These are phyloP conservation scores for Podarcis siculus DNA, from an alignment of 2,797 vertebrate genomes.

Conservation along the genomic window DNA sequence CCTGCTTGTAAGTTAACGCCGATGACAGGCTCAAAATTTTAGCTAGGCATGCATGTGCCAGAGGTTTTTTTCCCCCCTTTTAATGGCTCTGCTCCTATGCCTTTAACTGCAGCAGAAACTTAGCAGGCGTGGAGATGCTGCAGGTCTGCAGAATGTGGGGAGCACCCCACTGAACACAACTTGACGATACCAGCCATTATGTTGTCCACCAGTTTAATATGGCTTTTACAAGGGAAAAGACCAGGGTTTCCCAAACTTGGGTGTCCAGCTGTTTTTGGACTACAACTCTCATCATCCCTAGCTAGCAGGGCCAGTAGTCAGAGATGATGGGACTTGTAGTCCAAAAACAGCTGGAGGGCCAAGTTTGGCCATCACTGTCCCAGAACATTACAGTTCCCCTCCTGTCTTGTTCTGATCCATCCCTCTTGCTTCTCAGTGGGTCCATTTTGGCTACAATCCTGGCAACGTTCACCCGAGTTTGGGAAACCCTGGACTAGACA, in stretches of 20 bases:
- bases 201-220: not conserved
- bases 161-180: not conserved
- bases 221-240: not conserved
- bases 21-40: not conserved
- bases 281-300: too few species aligned
- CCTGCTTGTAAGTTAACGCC: conserved; percentile 1
- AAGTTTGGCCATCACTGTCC: too few species aligned
- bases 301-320: too few species aligned
- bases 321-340: too few species aligned
- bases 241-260: too few species aligned
- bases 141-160: not conserved
- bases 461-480: not conserved
- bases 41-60: not conserved
- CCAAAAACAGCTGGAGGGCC: too few species aligned
- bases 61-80: too few species aligned
- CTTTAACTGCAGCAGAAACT: not conserved
- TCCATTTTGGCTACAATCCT: not conserved
- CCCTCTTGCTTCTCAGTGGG: not conserved
- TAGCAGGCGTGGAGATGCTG: not conserved
- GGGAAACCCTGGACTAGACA: not conserved
- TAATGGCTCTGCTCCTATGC: not conserved
- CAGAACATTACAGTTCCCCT: too few species aligned
- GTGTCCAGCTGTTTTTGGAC: too few species aligned
- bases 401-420: not conserved
- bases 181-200: not conserved